Percentiles rank a stretch among this genome's conserved stretches.
phyloP scores from a whole-genome alignment of 2,797 vertebrate genomes.

The Chaetophractus vellerosus region DNA sequence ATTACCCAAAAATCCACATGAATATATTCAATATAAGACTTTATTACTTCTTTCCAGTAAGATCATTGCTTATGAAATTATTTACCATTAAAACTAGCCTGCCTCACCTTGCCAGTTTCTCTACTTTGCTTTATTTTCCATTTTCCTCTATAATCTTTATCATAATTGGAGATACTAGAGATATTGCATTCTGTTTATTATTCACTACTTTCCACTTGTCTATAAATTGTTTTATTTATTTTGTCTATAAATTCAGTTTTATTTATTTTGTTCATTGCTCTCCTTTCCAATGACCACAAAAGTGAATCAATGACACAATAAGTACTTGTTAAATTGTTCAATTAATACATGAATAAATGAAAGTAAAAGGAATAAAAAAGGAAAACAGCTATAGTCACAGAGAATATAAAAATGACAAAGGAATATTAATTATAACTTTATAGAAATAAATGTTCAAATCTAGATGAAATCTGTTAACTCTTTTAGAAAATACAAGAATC shows the following conservation, averaged over 20 bases:
- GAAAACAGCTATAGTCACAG: background rate
- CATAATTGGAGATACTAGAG: background rate
- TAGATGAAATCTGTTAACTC: background rate
- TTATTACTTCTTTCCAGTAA: slow-evolving; percentile 4
- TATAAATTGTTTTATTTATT: background rate
- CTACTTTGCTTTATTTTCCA: background rate
- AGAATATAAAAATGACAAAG: background rate
- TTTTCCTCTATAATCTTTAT: background rate
- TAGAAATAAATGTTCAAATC: background rate
- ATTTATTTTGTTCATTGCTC: background rate
- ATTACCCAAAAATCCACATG: background rate
- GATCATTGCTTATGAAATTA: background rate
- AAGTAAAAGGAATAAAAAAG: background rate
- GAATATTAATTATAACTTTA: background rate
- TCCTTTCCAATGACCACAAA: background rate
- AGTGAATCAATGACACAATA: background rate
- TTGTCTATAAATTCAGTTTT: background rate
- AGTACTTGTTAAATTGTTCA: background rate
- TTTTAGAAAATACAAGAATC: background rate
- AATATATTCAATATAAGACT: background rate
- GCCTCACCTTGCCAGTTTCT: background rate
- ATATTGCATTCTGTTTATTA: background rate
- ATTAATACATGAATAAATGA: background rate
- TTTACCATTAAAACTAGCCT: background rate
- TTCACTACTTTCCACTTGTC: background rate